phyloP scores from a whole-genome alignment of 1,140 invertebrate species.

The Drosophila dunni region DNA sequence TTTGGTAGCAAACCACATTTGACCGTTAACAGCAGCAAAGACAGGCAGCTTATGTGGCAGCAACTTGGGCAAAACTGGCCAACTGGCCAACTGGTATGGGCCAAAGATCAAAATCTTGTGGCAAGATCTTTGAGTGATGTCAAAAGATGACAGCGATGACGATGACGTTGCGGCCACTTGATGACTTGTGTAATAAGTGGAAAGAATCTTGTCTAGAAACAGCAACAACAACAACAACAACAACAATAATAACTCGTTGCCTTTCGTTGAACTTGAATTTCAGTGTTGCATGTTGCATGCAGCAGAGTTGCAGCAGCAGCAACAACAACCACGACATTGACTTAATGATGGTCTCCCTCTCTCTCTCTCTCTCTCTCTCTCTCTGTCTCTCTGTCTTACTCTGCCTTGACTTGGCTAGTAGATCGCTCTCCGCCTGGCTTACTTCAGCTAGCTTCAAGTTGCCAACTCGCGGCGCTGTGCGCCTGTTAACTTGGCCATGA shows the following conservation, averaged over 20 bases:
- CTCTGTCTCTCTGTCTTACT: constrained; percentile 41
- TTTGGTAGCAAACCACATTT: constrained; percentile 44
- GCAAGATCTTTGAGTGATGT: constrained; percentile 66
- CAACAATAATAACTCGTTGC: constrained; percentile 67
- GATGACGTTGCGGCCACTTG: constrained; percentile 49
- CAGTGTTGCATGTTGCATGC: constrained; percentile 67
- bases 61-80: too few species aligned
- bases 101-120: constrained; percentile 17
- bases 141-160: constrained; percentile 75
- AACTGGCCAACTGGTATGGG: background rate
- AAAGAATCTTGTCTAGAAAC: constrained; percentile 82
- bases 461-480: constrained; percentile 52
- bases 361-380: constrained; percentile 11
- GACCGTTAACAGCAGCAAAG: constrained; percentile 56
- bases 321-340: constrained; percentile 33
- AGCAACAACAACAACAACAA: too few species aligned
- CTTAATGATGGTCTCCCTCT: constrained; percentile 68
- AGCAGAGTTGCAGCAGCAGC: constrained; percentile 42
- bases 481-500: constrained; percentile 82
- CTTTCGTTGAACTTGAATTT: constrained; percentile 75
- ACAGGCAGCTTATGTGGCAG: background rate
- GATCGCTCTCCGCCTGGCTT: constrained; percentile 53
- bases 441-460: constrained; percentile 37
- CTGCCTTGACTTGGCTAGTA: constrained; percentile 46
- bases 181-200: constrained; percentile 83